Evolutionary conservation across 2,888 invertebrate species (phyloP).

Genomic region (Cordylochernes scorpioides): DNA sequence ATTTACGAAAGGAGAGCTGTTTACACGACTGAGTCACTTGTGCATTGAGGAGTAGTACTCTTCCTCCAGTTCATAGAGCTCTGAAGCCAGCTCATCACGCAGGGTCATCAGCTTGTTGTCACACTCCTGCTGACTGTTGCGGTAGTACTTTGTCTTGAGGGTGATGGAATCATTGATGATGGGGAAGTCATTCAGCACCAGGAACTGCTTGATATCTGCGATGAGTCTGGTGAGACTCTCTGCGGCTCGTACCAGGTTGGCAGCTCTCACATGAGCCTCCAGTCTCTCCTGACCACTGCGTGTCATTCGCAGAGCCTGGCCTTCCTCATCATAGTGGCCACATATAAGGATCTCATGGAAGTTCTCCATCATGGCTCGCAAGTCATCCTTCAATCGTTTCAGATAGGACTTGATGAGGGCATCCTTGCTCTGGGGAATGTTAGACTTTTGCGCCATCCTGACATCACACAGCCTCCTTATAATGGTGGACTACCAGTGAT

Average conservation of each 20-base stretch:
- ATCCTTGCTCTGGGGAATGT: constrained; percentile 72
- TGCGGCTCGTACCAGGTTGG: constrained; percentile 79
- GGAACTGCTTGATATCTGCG: constrained; percentile 87
- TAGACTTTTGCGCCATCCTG: constrained; percentile 25
- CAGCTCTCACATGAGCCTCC: constrained; percentile 86
- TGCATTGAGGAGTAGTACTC: constrained; percentile 38
- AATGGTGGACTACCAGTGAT: too few species aligned
- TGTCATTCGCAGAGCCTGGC: constrained; percentile 44
- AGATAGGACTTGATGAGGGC: constrained; percentile 80
- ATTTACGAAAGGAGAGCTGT: too few species aligned
- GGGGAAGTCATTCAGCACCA: constrained; percentile 90
- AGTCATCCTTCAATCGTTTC: constrained; percentile 75
- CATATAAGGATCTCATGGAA: constrained; percentile 36
- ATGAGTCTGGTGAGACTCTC: constrained; percentile 90
- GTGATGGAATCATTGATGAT: constrained; percentile 89
- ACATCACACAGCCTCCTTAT: too few species aligned
- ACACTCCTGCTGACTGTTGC: constrained; percentile 67
- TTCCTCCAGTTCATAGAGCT: constrained; percentile 69
- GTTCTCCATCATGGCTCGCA: constrained; percentile 89
- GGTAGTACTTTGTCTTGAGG: constrained; percentile 59
- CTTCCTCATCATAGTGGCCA: constrained; percentile 11
- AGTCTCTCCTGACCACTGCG: constrained; percentile 84
- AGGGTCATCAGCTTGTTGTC: constrained; percentile 74
- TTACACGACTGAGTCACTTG: too few species aligned
- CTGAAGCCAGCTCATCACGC: constrained; percentile 78